Conservation (phyloP, 2,113 vertebrate genomes). For the Poeciliopsis retropinna region DNA sequence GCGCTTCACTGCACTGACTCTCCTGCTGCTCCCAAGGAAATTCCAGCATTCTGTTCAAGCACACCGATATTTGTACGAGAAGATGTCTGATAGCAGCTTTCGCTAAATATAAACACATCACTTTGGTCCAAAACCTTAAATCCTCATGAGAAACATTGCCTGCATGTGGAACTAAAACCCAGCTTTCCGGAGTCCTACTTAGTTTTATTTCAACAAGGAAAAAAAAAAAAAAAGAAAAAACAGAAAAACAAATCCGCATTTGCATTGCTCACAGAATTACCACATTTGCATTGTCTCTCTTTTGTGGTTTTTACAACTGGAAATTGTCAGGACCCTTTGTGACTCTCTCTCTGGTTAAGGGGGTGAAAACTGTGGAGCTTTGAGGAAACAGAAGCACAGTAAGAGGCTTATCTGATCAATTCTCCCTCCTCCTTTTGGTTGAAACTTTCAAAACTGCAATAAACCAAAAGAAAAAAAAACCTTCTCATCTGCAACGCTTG, state of each 20-base stretch:
- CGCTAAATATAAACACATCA: too few relatives aligned
- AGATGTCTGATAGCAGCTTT: too few relatives aligned
- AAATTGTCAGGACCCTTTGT: constrained; percentile 18
- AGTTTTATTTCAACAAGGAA: constrained; percentile 31
- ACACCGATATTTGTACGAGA: too few relatives aligned
- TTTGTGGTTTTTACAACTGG: neutral
- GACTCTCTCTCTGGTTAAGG: constrained; percentile 44
- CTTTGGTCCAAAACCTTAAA: neutral
- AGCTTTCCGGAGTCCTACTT: neutral
- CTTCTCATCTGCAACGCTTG: constrained; percentile 42
- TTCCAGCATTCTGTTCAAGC: too few relatives aligned
- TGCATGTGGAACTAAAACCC: neutral
- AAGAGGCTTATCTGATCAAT: constrained; percentile 74
- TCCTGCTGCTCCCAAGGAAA: too few relatives aligned
- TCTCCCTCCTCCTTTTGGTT: constrained; percentile 50
- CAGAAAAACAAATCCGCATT: neutral
- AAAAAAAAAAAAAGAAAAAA: neutral
- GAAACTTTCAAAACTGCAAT: constrained; percentile 58
- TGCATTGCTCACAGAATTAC: constrained; percentile 32
- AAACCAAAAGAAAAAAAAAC: constrained; percentile 36
- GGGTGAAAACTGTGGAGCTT: constrained; percentile 56
- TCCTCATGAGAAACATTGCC: neutral
- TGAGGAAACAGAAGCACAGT: constrained; percentile 62
- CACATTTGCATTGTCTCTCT: constrained; percentile 26
- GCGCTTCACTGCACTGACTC: too few relatives aligned